Evolutionary conservation across 2,888 invertebrate species (phyloP).

Genomic region (Heteropelma amictum): DNA sequence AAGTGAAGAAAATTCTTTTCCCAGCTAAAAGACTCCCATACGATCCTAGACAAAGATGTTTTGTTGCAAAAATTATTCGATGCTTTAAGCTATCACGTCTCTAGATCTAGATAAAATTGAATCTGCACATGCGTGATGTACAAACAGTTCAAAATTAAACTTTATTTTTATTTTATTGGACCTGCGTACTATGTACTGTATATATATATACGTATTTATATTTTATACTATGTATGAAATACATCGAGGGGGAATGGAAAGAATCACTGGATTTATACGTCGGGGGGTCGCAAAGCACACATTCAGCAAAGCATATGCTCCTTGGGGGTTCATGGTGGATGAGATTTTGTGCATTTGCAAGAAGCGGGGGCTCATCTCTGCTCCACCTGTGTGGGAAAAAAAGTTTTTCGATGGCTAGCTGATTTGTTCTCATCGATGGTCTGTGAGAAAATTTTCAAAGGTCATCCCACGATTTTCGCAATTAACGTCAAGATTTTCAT

Average conservation of each 20-base stretch:
- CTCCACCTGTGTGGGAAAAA: conserved; percentile 22
- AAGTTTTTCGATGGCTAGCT: neutral
- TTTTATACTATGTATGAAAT: conserved; percentile 9
- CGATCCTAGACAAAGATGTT: too few species aligned
- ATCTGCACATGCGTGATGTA: too few species aligned
- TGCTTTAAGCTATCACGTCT: too few species aligned
- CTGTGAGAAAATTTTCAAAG: conserved; percentile 35
- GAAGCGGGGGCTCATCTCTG: neutral
- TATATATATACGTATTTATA: too few species aligned
- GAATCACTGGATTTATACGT: too few species aligned
- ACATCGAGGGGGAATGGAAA: conserved; percentile 12
- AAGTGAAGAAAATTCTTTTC: too few species aligned
- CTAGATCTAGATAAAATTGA: too few species aligned
- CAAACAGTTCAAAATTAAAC: too few species aligned
- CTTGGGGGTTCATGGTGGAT: conserved; percentile 26
- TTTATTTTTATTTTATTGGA: too few species aligned
- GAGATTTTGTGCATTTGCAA: conserved; percentile 14
- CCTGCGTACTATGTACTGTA: too few species aligned
- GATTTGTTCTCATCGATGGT: conserved; percentile 7
- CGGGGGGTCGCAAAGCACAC: neutral
- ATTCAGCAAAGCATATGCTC: conserved; percentile 40
- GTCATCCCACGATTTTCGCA: conserved; percentile 34
- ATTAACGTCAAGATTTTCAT: conserved; percentile 13
- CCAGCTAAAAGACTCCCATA: too few species aligned
- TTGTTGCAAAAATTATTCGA: too few species aligned